Evolutionary conservation across 2,888 invertebrate genomes (phyloP).

Genomic region (Coleophora flavipennella): DNA sequence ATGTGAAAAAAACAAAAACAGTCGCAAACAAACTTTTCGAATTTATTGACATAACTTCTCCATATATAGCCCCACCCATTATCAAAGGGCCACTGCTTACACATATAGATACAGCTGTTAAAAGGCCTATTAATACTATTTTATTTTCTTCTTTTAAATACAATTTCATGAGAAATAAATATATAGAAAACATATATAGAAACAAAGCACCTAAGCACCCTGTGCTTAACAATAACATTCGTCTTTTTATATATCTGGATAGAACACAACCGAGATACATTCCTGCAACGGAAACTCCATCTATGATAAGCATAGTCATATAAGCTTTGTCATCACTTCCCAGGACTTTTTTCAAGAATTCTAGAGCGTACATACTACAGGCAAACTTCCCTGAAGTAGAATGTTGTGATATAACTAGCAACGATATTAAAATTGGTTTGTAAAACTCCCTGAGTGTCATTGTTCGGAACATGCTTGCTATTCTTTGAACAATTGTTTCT

Average conservation of each 20-base stretch:
- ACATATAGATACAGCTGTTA: constrained; percentile 34
- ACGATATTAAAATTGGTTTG: constrained; percentile 21
- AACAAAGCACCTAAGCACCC: constrained; percentile 32
- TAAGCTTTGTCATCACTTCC: constrained; percentile 33
- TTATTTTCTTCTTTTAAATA: constrained; percentile 28
- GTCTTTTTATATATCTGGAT: constrained; percentile 31
- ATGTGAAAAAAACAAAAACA: constrained; percentile 28
- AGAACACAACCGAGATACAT: constrained; percentile 40
- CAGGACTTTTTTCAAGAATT: constrained; percentile 35
- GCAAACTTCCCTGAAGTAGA: constrained; percentile 26
- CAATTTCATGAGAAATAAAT: constrained; percentile 33
- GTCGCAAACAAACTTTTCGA: constrained; percentile 33
- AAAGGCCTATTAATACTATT: constrained; percentile 27
- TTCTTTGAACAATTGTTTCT: constrained; percentile 12
- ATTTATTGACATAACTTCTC: constrained; percentile 38
- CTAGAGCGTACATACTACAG: constrained; percentile 34
- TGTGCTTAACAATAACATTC: constrained; percentile 32
- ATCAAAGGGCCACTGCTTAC: constrained; percentile 47
- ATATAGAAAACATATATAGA: constrained; percentile 34
- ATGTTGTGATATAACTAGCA: background rate
- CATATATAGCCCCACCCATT: constrained; percentile 34
- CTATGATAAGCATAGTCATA: constrained; percentile 42
- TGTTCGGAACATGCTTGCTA: constrained; percentile 15
- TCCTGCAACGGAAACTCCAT: constrained; percentile 42
- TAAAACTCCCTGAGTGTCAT: constrained; percentile 23